Percentiles rank a stretch among this genome's conserved stretches.
phyloP scores from a whole-genome alignment of 2,888 invertebrate species.

The Scrobipalpa atriplicella region DNA sequence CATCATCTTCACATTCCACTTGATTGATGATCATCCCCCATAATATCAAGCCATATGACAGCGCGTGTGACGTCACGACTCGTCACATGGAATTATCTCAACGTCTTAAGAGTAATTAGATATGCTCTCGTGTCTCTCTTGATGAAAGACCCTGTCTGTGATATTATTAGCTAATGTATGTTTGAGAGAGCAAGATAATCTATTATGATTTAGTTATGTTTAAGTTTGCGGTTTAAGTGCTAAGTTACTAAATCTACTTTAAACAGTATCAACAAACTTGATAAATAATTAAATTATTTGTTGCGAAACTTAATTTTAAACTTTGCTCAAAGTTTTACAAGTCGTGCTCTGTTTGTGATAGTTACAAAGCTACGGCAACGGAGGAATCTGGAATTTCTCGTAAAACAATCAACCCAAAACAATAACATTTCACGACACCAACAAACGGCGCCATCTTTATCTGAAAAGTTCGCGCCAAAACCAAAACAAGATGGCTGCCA shows the following conservation, averaged over 20 bases:
- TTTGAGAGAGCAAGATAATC: constrained; percentile 27
- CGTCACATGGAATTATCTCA: constrained; percentile 26
- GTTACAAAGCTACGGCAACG: neutral
- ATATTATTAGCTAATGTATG: constrained; percentile 41
- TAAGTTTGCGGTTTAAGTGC: constrained; percentile 9
- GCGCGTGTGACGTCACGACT: constrained; percentile 17
- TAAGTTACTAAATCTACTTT: constrained; percentile 7
- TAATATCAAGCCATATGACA: neutral
- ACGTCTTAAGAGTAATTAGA: constrained; percentile 41
- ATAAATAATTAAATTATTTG: neutral
- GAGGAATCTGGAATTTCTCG: constrained; percentile 12
- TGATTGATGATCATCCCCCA: constrained; percentile 45
- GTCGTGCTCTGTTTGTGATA: neutral
- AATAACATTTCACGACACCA: constrained; percentile 27
- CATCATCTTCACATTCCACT: constrained; percentile 42
- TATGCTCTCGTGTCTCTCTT: neutral
- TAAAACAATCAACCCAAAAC: constrained; percentile 23
- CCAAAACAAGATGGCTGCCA: constrained; percentile 63
- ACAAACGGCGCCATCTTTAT: constrained; percentile 67
- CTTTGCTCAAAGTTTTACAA: neutral
- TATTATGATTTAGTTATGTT: constrained; percentile 20
- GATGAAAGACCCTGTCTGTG: constrained; percentile 36
- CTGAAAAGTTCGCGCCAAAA: constrained; percentile 66
- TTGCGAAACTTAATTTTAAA: neutral
- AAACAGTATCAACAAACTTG: neutral